These are phyloP conservation scores for Ictidomys tridecemlineatus DNA, from an alignment of 2,113 vertebrate species.

Conservation along the genomic window DNA sequence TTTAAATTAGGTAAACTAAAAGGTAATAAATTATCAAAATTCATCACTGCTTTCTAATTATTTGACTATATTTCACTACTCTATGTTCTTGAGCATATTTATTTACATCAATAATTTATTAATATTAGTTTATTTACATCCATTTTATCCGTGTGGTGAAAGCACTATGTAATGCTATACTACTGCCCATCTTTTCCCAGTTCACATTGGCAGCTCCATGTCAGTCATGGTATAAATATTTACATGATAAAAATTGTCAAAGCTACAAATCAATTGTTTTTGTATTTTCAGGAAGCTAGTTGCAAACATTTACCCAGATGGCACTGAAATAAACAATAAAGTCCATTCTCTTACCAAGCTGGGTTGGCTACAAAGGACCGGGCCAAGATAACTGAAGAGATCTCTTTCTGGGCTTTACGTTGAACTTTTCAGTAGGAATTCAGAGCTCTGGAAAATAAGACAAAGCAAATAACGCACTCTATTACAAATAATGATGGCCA, in stretches of 20 bases:
- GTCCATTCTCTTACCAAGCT: not conserved
- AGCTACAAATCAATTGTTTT: not conserved
- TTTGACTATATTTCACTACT: not conserved
- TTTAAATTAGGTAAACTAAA: conserved; percentile 24
- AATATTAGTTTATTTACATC: not conserved
- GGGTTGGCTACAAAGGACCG: not conserved
- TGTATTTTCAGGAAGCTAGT: not conserved
- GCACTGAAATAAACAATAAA: not conserved
- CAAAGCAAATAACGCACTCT: conserved; percentile 15
- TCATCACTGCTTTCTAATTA: not conserved
- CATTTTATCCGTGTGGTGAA: not conserved
- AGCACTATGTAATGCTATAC: not conserved
- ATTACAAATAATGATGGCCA: conserved; percentile 52
- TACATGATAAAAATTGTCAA: not conserved
- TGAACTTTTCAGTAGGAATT: not conserved
- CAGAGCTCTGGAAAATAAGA: not conserved
- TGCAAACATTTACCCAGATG: not conserved
- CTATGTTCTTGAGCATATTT: not conserved
- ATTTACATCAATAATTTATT: not conserved
- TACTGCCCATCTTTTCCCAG: accelerated
- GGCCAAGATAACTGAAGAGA: not conserved
- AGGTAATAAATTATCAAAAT: not conserved
- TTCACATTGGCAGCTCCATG: not conserved
- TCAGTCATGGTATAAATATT: not conserved
- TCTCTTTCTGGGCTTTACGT: not conserved